Base-by-base conservation (phyloP, 2,797 vertebrate species). In the Myotis vivesi region DNA sequence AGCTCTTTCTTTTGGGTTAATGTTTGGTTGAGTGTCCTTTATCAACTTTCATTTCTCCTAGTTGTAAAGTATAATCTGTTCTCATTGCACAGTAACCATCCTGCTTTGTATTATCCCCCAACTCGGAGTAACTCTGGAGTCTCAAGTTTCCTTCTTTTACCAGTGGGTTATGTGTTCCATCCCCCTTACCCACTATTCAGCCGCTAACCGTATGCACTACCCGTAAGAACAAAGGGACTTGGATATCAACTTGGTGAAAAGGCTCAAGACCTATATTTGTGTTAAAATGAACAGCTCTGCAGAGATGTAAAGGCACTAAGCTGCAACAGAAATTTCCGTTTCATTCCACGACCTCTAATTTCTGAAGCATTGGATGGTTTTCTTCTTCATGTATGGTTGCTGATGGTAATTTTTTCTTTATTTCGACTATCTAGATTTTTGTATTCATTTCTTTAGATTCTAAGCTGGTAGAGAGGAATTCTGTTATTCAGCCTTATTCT, bases 131-230 rank as follows among this genome's bases (percentile, higher is more conserved):
- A 46, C 20, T 53, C 62, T 62, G 10, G 12, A 73, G 64, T 7
- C 19, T 73, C 57, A 22, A 12, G n/a, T 59, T 71, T 72, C 28
- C 20, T 88, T 49, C 33, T 77, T 51, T 77, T 12, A n/a, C 12
- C 28, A 33, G 16, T 62, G 25, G 2, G 2, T 36, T 62, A 62
- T 62, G 3, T 81, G 72, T 76, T 59, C 53, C 25, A 77, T 10
- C 5, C 2, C 38, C 9, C 0, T 0, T 6, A 12, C 22, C 17
- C n/a, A 7, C 73, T 49, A 19, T 15, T n/a, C 59, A 25, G 3
- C 33, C 12, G 1, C 28, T n/a, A 7, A 30, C 10, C 2, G 0
- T 11, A 25, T 22, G 9, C 12, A 23, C 49, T 38, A 30, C 7
- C 2, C 20, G 13, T 46, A 64, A 64, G 28, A n/a, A 62, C 4